Percentiles rank a stretch among this genome's conserved stretches.
phyloP scores from a whole-genome alignment of 2,888 invertebrate species.

The Pandemis cinnamomeana region DNA sequence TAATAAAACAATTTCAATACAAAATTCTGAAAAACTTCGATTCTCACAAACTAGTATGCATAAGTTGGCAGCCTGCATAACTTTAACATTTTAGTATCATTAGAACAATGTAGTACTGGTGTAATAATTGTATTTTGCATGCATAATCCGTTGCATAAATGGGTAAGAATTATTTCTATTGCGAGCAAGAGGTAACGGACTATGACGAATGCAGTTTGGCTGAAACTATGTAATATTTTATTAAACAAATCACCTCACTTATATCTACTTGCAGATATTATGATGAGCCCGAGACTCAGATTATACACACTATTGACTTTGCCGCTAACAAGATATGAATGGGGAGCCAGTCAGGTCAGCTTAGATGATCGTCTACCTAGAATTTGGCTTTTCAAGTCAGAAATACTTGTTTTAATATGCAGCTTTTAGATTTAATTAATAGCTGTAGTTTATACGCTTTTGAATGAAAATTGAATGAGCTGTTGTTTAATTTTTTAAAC shows the following conservation, averaged over 20 bases:
- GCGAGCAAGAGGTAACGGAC: conserved; percentile 9
- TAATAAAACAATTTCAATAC: neutral
- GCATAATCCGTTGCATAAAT: conserved; percentile 37
- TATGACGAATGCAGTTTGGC: conserved; percentile 27
- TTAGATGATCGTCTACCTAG: neutral
- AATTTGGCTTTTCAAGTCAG: neutral
- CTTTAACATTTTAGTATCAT: neutral
- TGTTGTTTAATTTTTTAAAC: neutral
- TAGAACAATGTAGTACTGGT: neutral
- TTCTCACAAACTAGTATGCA: conserved; percentile 6
- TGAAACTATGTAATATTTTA: conserved; percentile 13
- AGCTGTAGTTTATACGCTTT: neutral
- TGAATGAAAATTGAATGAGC: neutral
- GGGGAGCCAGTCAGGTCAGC: neutral
- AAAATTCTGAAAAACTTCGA: neutral
- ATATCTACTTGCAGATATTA: neutral
- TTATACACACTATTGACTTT: conserved; percentile 3
- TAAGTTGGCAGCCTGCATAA: neutral
- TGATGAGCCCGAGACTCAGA: neutral
- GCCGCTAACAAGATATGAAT: neutral
- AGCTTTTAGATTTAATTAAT: neutral
- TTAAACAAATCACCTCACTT: conserved; percentile 9
- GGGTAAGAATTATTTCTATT: conserved; percentile 22
- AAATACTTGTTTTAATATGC: neutral
- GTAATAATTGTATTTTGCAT: conserved; percentile 18